A percentile compares a stretch with the other conserved stretches of the same genome.
These are phyloP conservation scores for Sipha flava DNA, from an alignment of 1,140 invertebrate species.

Conservation along the genomic window DNA sequence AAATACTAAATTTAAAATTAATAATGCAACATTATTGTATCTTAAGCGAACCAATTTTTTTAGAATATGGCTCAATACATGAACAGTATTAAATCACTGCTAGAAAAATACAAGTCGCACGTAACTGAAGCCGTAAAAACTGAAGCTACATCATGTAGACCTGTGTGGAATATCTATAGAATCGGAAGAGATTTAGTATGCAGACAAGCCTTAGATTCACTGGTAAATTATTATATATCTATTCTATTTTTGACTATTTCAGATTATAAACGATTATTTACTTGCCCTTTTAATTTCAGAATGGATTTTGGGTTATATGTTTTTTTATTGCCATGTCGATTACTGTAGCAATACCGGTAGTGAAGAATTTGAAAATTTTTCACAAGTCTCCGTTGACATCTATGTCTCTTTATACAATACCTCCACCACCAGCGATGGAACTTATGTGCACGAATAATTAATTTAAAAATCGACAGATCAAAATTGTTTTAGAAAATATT, in stretches of 20 bases:
- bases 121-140: constrained; percentile 53
- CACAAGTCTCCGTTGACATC: constrained; percentile 10
- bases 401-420: constrained; percentile 18
- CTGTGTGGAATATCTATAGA: constrained; percentile 61
- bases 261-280: not conserved
- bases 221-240: constrained; percentile 46
- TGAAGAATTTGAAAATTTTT: constrained; percentile 24
- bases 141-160: constrained; percentile 58
- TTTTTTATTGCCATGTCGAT: constrained; percentile 14
- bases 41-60: not conserved
- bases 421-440: constrained; percentile 1
- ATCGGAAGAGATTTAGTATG: constrained; percentile 57
- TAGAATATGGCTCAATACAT: constrained; percentile 55
- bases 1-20: too few species aligned
- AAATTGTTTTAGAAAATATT: too few species aligned
- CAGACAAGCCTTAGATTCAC: constrained; percentile 59
- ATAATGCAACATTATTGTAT: too few species aligned
- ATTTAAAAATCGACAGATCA: not conserved
- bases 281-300: not conserved
- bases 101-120: constrained; percentile 57
- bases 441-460: constrained; percentile 15
- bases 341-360: not conserved
- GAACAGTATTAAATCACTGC: constrained; percentile 53
- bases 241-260: too few species aligned
- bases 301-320: constrained; percentile 22